phyloP scores from a whole-genome alignment of 2,113 vertebrate species.

The Lagopus muta region DNA sequence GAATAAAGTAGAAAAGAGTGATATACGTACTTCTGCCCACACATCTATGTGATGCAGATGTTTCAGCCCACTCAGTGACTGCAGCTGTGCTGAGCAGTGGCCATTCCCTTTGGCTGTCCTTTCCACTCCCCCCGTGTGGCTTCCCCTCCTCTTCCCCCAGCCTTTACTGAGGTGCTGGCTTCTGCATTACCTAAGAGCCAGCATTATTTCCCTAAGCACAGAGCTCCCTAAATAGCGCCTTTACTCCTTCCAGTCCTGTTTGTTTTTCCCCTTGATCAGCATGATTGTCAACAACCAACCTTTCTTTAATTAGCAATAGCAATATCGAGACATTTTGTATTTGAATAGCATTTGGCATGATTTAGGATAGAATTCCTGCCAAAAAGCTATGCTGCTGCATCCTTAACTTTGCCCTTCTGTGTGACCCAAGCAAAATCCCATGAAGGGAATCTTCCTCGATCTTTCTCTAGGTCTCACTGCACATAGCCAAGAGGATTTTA shows the following conservation, averaged over 20 bases:
- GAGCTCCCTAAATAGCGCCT: not conserved
- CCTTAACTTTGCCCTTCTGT: not conserved
- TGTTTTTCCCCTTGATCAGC: not conserved
- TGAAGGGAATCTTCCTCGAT: not conserved
- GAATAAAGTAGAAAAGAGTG: not conserved
- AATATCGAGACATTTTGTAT: not conserved
- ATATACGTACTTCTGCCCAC: not conserved
- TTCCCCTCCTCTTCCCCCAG: not conserved
- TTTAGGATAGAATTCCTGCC: not conserved
- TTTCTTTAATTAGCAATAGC: slow-evolving; percentile 28
- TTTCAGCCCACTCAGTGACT: not conserved
- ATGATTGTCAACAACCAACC: not conserved
- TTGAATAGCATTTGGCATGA: not conserved
- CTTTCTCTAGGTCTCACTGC: slow-evolving; percentile 10
- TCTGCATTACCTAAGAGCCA: not conserved
- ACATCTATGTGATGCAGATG: not conserved
- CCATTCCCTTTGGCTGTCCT: not conserved
- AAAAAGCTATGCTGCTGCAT: not conserved
- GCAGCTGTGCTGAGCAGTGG: not conserved
- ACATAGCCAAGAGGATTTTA: slow-evolving; percentile 29
- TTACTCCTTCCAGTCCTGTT: not conserved
- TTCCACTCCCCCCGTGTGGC: not conserved
- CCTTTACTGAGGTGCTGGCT: not conserved
- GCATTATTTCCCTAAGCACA: not conserved
- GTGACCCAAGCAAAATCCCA: not conserved